Evolutionary conservation across 2,113 vertebrate genomes (phyloP), one percentile per base, ranked within the genome.

Genomic region (Nothoprocta perdicaria): DNA sequence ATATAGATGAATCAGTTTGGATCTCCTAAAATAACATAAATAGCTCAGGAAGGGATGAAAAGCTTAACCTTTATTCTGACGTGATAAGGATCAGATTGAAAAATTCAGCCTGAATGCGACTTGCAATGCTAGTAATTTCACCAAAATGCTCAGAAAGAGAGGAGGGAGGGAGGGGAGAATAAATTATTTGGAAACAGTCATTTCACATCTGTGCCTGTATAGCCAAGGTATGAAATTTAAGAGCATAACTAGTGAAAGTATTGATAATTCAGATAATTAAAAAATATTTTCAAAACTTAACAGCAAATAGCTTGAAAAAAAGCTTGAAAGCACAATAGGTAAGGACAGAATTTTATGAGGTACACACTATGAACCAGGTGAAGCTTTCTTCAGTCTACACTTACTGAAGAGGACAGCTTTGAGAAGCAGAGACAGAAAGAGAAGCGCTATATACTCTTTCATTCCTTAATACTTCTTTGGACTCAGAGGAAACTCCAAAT

Each of bases 21-120:
- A 84, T 91, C 33, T 72, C 80, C 75, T 53, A 66, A 74, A 89
- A 82, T 19, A 75, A 26, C 35, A 71, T 61, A 81, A 94, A 88
- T 60, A 93, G 18, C 31, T 91, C 14, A 69, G 17, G 33, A 82
- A 80, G 5, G 21, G 9, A 73, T 74, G 52, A 92, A 78, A 87
- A 86, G 5, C 17, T 80, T 86, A 72, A 58, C 33, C 29, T 80
- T 94, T 84, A 62, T 71, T 65, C 23, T 90, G 72, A 77, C 1
- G 2, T 41, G 58, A 62, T 76, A 91, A 87, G 6, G 29, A 67
- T 81, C 4, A 1, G 24, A 69, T 53, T n/a, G 73, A 14, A 41
- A 69, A 60, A 92, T 74, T 69, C 41, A 55, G 7, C 3, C 33
- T 61, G n/a, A 55, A 18, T 53, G 8, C 2, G 69, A 21, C 21